Evolutionary conservation across 2,888 invertebrate species (phyloP), one percentile per base, ranked within the genome.

Genomic region (Xanthorhoe designata): DNA sequence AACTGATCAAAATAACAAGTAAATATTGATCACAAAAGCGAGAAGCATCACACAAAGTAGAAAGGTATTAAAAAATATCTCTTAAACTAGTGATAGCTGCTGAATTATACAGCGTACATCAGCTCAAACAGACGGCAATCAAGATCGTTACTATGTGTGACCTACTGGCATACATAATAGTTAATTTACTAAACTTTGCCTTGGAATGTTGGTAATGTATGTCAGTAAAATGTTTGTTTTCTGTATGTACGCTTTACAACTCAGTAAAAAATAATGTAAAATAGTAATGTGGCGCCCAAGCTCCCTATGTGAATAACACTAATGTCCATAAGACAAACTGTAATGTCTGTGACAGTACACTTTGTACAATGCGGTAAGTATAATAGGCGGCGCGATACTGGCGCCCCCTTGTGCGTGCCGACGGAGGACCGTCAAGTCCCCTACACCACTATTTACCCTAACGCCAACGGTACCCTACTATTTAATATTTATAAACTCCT

Each of bases 401-500:
- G 68, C 67, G 72, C 65, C 66, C 64, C 64, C 64, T 24, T 67
- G 73, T 66, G 69, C 75, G 75, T 71, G 75, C 69, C 75, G 66
- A 71, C 69, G 68, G 65, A 67, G 66, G 57, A 64, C 64, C 74
- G 8, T 32, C 62, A 32, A 55, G 55, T 50, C 59, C 78, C 75
- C 83, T 77, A 79, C 83, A 79, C 79, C 81, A 74, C 77, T 76
- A 76, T 81, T 77, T 80, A 82, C 69, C 81, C 82, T 82, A 84
- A 76, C 77, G 76, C 78, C 81, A 74, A 81, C 83, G 76, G 82
- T 88, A 89, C 76, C 84, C 86, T 89, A 89, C 83, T 84, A 85
- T 88, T 87, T 86, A 89, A 87, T 89, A 89, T 89, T 91, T 86
- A 87, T 88, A 86, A 89, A 86, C 81, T 85, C 90, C 91, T 91